Conservation (phyloP, 2,888 invertebrate genomes). For the Sarcophaga carnaria region DNA sequence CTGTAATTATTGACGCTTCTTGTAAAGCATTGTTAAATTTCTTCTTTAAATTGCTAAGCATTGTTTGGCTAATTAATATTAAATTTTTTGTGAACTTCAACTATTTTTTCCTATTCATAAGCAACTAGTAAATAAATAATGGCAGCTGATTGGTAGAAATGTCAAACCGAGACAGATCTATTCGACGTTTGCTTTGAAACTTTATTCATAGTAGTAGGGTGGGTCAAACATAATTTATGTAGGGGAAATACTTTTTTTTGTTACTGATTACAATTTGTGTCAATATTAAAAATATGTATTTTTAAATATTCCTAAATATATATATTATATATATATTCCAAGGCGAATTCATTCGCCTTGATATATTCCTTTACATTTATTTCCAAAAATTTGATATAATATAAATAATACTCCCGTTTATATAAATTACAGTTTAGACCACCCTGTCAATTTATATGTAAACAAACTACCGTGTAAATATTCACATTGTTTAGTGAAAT, state of each 20-base stretch:
- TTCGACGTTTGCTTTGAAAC: not conserved
- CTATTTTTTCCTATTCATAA: no score
- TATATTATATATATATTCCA: no score
- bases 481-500: not conserved
- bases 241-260: no score
- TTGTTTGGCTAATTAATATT: constrained; percentile 67
- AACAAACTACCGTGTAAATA: not conserved
- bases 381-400: no score
- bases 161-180: not conserved
- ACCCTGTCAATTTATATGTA: not conserved
- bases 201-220: not conserved
- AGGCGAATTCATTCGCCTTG: no score
- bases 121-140: no score
- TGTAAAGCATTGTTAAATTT: constrained; percentile 82
- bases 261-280: not conserved
- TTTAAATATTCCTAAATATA: no score
- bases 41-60: constrained; percentile 82
- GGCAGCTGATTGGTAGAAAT: not conserved
- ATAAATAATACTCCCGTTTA: no score
- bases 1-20: constrained; percentile 81
- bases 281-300: no score
- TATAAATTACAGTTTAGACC: no score
- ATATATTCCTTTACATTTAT: no score
- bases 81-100: no score
- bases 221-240: not conserved